phyloP scores from a whole-genome alignment of 2,888 invertebrate species.

The Villa cingulata region DNA sequence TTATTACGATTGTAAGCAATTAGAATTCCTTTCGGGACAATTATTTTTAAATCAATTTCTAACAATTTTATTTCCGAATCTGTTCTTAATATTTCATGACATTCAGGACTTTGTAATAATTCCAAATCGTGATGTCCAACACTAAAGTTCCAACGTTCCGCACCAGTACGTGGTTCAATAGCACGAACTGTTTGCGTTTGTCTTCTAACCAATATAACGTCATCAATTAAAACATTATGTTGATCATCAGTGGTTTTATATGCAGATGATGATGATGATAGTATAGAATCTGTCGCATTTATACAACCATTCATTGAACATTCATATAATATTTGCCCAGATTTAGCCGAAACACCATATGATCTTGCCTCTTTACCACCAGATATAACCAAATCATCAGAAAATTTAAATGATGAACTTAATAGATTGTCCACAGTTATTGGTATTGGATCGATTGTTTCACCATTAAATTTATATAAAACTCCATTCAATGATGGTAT shows the following conservation, averaged over 20 bases:
- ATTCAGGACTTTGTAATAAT: constrained; percentile 40
- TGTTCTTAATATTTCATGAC: constrained; percentile 29
- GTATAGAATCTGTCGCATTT: constrained; percentile 45
- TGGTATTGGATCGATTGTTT: constrained; percentile 73
- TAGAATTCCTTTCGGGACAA: constrained; percentile 59
- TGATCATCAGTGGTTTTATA: constrained; percentile 8
- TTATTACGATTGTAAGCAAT: constrained; percentile 48
- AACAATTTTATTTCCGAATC: constrained; percentile 27
- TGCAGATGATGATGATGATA: background rate
- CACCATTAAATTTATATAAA: constrained; percentile 83
- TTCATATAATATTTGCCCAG: constrained; percentile 61
- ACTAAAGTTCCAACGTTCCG: constrained; percentile 92
- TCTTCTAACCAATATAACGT: constrained; percentile 64
- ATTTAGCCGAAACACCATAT: constrained; percentile 65
- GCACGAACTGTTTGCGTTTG: constrained; percentile 81
- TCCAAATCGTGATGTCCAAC: constrained; percentile 79
- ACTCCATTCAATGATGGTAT: constrained; percentile 88
- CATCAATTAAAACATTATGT: constrained; percentile 31
- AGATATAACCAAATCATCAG: constrained; percentile 71
- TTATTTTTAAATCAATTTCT: constrained; percentile 47
- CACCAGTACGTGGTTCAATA: constrained; percentile 71
- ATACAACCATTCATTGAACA: constrained; percentile 62
- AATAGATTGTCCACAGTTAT: constrained; percentile 75
- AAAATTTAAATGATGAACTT: constrained; percentile 74
- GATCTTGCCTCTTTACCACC: constrained; percentile 79